These are phyloP conservation scores for Chionis minor DNA, from an alignment of 2,113 vertebrate genomes.

Conservation along the genomic window DNA sequence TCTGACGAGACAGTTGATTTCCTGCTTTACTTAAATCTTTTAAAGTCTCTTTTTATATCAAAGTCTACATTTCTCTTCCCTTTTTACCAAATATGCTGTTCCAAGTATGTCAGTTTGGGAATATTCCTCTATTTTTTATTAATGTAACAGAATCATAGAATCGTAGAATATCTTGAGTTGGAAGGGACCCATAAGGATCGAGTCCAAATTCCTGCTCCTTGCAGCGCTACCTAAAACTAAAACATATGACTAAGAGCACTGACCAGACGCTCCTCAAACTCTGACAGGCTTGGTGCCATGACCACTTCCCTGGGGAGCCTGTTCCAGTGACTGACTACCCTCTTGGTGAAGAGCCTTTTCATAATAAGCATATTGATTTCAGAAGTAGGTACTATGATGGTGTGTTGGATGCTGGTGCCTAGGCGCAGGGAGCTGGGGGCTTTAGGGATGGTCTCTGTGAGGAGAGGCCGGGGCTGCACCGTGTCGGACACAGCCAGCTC, in stretches of 20 bases:
- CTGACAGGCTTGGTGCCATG: neutral
- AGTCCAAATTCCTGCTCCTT: neutral
- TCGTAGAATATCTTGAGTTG: neutral
- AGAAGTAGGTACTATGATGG: neutral
- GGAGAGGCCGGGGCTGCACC: neutral
- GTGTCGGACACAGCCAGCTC: accelerated
- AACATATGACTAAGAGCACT: neutral
- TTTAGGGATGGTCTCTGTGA: neutral
- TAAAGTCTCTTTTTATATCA: neutral
- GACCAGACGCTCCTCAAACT: neutral
- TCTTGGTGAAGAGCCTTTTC: neutral
- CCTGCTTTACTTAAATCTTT: neutral
- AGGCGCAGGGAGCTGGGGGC: too few relatives aligned
- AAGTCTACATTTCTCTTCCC: neutral
- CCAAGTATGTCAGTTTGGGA: neutral
- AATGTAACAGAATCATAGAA: neutral
- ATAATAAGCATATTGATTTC: neutral
- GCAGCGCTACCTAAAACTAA: neutral
- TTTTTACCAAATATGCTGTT: neutral
- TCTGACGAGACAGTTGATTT: neutral
- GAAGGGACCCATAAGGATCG: neutral
- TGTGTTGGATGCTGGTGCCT: accelerated
- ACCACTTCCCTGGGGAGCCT: neutral
- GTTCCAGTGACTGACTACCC: neutral
- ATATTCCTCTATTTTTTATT: neutral